Evolutionary conservation across 2,113 vertebrate species (phyloP), one percentile per base, ranked within the genome.

Genomic region (Lonchura striata): DNA sequence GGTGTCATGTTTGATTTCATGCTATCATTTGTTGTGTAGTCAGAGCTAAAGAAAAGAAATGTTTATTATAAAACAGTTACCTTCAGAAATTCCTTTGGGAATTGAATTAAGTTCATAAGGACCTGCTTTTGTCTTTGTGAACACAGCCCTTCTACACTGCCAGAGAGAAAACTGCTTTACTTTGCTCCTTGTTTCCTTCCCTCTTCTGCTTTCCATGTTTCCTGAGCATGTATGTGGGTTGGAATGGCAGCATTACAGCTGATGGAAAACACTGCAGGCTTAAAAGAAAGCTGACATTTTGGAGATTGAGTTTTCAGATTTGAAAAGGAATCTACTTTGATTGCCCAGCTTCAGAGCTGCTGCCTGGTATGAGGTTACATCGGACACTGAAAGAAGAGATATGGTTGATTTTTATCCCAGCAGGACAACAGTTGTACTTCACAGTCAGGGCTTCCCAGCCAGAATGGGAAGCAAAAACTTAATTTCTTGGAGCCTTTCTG

Each of bases 1-100:
- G 76, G 86, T 95, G 96, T 97, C 94, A 39, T 96, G 96, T 98
- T 97, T 97, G 96, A 98, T 98, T 98, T 96, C 86, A 93, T 81
- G 90, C 95, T 91, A 94, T 97, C 96, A 90, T 97, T 97, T 97
- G 81, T 95, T 94, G 75, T 95, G 47, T 65, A 97, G 92, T 88
- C 93, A 97, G 53, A 93, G 60, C 65, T 97, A 95, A 95, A 95
- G 41, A 37, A 90, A 85, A 91, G 79, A 74, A 74, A 49, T 41
- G 17, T 68, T 74, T 75, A 19, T 21, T 37, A 86, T 95, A 77
- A 96, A 97, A 71, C 10, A 56, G 22, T 41, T 88, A 56, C 77
- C 89, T 96, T 88, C 47, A 92, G 86, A 92, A 91, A 96, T 77
- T 88, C 70, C 33, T 87, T 91, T 92, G 86, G 90, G 52, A 59